phyloP scores from a whole-genome alignment of 2,888 invertebrate genomes.

The Callimorpha dominula region DNA sequence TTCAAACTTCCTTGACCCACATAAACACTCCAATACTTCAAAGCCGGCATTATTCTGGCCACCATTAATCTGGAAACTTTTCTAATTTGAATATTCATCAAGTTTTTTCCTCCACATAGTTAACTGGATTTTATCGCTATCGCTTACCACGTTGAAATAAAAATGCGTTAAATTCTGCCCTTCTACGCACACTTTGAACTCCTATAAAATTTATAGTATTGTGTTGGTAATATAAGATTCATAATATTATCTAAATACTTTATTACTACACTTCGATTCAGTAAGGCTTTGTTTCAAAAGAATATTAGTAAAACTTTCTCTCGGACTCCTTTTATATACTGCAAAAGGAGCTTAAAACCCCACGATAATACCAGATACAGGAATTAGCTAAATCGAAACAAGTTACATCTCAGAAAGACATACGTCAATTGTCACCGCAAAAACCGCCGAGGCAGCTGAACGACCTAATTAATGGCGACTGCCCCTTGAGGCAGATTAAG shows the following conservation, averaged over 20 bases:
- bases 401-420: slow-evolving; percentile 54
- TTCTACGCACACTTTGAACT: slow-evolving; percentile 6
- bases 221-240: not conserved
- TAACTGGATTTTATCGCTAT: slow-evolving; percentile 32
- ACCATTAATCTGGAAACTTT: slow-evolving; percentile 33
- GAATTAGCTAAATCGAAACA: slow-evolving; percentile 6
- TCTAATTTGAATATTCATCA: slow-evolving; percentile 46
- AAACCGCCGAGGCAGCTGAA: slow-evolving; percentile 70
- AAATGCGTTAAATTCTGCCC: slow-evolving; percentile 20
- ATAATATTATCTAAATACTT: not conserved
- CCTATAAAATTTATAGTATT: slow-evolving; percentile 13
- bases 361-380: too few species aligned
- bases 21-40: slow-evolving; percentile 27
- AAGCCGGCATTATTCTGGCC: slow-evolving; percentile 28
- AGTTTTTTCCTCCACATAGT: slow-evolving; percentile 33
- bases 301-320: too few species aligned
- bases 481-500: slow-evolving; percentile 75
- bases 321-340: too few species aligned
- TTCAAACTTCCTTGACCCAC: slow-evolving; percentile 26
- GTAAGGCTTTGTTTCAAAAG: too few species aligned
- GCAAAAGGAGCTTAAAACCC: too few species aligned
- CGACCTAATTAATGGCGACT: slow-evolving; percentile 78
- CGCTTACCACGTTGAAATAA: slow-evolving; percentile 25
- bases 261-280: not conserved
- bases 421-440: slow-evolving; percentile 76